These are phyloP conservation scores for Cotesia congregata DNA, from an alignment of 2,888 invertebrate genomes.

Conservation along the genomic window DNA sequence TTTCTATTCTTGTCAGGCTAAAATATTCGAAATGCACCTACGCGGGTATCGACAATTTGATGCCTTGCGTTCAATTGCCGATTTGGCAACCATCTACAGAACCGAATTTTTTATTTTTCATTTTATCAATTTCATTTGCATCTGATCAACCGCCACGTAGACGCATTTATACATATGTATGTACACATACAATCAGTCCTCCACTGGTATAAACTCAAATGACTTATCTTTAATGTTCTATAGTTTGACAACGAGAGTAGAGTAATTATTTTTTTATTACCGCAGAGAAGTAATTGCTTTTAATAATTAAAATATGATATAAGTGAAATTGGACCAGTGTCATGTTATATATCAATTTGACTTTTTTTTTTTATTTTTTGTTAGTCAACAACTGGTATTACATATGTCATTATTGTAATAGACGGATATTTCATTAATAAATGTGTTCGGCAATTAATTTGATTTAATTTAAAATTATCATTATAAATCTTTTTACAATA, in stretches of 20 bases:
- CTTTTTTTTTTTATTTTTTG: background rate
- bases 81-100: background rate
- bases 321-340: constrained; percentile 12
- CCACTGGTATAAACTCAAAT: constrained; percentile 10
- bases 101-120: constrained; percentile 1
- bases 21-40: constrained; percentile 28
- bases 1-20: constrained; percentile 37
- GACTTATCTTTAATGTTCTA: constrained; percentile 20
- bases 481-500: background rate
- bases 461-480: background rate
- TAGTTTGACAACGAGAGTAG: constrained; percentile 19
- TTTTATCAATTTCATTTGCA: constrained; percentile 3
- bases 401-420: background rate
- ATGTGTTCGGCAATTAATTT: background rate
- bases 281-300: constrained; percentile 17
- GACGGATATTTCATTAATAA: background rate
- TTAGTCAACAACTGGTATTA: constrained; percentile 7
- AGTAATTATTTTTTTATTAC: constrained; percentile 17
- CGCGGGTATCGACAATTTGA: background rate
- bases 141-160: background rate
- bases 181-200: background rate
- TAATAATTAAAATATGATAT: constrained; percentile 3
- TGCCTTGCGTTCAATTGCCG: constrained; percentile 15
- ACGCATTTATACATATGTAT: background rate
- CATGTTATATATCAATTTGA: constrained; percentile 8